phyloP scores from a whole-genome alignment of 2,888 invertebrate genomes.

The Tridacna crocea region DNA sequence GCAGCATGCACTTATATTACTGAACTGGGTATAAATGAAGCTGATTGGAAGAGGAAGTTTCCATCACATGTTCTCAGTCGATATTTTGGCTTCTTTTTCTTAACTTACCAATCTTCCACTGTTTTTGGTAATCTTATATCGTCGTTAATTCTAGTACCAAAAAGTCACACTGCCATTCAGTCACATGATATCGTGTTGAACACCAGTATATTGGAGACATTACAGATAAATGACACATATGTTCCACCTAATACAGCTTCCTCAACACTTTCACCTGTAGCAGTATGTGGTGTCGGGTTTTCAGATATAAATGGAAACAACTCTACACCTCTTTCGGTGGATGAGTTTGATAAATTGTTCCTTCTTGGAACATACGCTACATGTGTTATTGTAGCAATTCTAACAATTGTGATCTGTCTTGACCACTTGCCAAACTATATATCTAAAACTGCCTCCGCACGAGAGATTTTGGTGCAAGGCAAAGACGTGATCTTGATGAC shows the following conservation, averaged over 20 bases:
- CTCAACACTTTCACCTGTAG: background rate
- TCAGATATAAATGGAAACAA: constrained; percentile 67
- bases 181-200: background rate
- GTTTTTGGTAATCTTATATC: constrained; percentile 80
- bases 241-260: background rate
- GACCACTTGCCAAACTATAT: constrained; percentile 73
- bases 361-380: constrained; percentile 77
- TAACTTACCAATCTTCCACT: constrained; percentile 77
- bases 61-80: constrained; percentile 73
- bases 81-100: constrained; percentile 81
- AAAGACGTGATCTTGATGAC: constrained; percentile 73
- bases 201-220: background rate
- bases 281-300: constrained; percentile 71
- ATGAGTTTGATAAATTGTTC: constrained; percentile 70
- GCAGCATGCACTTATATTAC: constrained; percentile 81
- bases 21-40: constrained; percentile 76
- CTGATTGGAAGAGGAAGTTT: constrained; percentile 68
- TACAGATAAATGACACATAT: background rate
- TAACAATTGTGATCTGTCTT: constrained; percentile 71
- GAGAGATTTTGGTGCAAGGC: constrained; percentile 59
- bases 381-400: constrained; percentile 70
- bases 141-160: constrained; percentile 72
- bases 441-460: constrained; percentile 43
- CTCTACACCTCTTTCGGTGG: constrained; percentile 50
- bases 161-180: background rate